A percentile compares a stretch with the other conserved stretches of the same genome.
Conservation (phyloP, 2,888 invertebrate species). For the Coelinius sp. region DNA sequence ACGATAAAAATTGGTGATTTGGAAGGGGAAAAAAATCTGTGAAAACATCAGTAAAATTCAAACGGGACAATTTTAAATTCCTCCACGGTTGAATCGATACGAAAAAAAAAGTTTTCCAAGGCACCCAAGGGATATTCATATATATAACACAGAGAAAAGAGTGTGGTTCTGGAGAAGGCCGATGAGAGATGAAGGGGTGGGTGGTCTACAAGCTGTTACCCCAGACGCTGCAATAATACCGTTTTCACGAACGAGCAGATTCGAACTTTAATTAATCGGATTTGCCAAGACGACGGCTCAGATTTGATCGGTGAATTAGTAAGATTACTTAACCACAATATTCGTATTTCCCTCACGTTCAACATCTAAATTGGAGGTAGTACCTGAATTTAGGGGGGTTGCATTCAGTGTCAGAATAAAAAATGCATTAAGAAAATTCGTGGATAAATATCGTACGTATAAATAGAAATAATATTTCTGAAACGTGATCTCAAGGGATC, state of each 20-base stretch:
- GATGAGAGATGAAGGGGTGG: background rate
- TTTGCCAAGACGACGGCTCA: conserved; percentile 48
- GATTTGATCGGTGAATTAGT: conserved; percentile 59
- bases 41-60: conserved; percentile 45
- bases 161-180: background rate
- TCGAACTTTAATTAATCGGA: conserved; percentile 68
- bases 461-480: conserved; percentile 4
- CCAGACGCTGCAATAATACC: conserved; percentile 61
- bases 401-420: background rate
- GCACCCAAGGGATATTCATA: conserved; percentile 43
- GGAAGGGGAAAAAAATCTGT: background rate
- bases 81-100: conserved; percentile 47
- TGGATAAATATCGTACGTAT: background rate
- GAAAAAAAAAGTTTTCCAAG: conserved; percentile 50
- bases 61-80: conserved; percentile 52
- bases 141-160: conserved; percentile 34
- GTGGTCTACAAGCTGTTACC: conserved; percentile 48
- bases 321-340: conserved; percentile 55
- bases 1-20: background rate
- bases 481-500: background rate
- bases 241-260: conserved; percentile 64
- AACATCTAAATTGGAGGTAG: background rate
- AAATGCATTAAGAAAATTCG: background rate
- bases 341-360: conserved; percentile 46
- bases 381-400: background rate